Evolutionary conservation across 2,888 invertebrate genomes (phyloP), one percentile per base, ranked within the genome.

Genomic region (Eupithecia insigniata): DNA sequence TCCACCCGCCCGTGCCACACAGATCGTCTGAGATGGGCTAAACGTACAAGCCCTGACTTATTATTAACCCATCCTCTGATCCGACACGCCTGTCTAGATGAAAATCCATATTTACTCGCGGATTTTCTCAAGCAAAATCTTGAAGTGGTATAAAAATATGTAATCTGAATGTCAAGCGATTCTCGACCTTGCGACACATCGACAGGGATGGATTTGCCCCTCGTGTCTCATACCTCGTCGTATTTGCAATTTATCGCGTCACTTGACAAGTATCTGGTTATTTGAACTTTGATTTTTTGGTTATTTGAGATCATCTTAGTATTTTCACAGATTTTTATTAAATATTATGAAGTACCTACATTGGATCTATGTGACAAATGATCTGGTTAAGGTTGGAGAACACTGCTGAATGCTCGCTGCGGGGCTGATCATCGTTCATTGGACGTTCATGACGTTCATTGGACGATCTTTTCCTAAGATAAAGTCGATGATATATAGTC

Each of bases 221-320:
- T 34, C 22, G 64, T 22, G 62, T n/a, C 62, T 62, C n/a, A 3
- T 32, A n/a, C 34, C 32, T n/a, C 36, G 62, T 36, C 64, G 64
- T 34, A 64, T 64, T 64, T 34, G 64, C 64, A 64, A 64, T 64
- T 64, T 64, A 64, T 36, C 64, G 36, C 64, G 36, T 64, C 64
- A 64, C 64, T 64, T 64, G 64, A 39, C 22, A 36, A 26, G 64
- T 62, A 62, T 62, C 61, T 32, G 32, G 61, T 62, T 62, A 62
- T 62, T 55, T 62, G 61, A 62, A 62, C 30, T 30, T n/a, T n/a
- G 61, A 62, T 34, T 62, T 60, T 61, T 62, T 32, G 32, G 61
- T n/a, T 60, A 30, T 62, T 62, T 32, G 22, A 26, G 12, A 55
- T 22, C 26, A 26, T 26, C 55, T 55, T 55, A 26, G 55, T 55